These are phyloP conservation scores for Corythornis madagascariensis DNA, from an alignment of 2,113 vertebrate species.

Conservation along the genomic window DNA sequence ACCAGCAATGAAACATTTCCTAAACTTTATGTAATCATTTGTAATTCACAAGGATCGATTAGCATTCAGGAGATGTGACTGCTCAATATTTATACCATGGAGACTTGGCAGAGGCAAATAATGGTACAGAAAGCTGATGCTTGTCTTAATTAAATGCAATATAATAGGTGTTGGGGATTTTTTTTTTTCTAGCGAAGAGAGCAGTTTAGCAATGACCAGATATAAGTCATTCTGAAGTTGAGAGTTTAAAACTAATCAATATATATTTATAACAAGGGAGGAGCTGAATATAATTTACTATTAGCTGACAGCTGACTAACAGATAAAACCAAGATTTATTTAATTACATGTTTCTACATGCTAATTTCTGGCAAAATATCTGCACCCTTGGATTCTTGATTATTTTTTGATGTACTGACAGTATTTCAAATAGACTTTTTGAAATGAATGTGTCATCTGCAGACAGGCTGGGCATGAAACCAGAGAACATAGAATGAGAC, in stretches of 20 bases:
- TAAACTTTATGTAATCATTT: conserved; percentile 83
- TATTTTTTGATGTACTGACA: conserved; percentile 19
- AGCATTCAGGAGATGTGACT: conserved; percentile 75
- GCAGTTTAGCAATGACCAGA: conserved; percentile 77
- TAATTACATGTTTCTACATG: conserved; percentile 35
- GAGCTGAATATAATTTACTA: conserved; percentile 66
- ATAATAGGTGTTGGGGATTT: conserved; percentile 76
- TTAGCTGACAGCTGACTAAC: conserved; percentile 67
- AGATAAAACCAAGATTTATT: conserved; percentile 60
- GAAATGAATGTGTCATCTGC: background rate
- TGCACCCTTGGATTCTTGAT: background rate
- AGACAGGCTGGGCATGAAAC: background rate
- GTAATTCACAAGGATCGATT: conserved; percentile 84
- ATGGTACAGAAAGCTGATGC: conserved; percentile 79
- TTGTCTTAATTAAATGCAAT: conserved; percentile 87
- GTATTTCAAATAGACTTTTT: conserved; percentile 38
- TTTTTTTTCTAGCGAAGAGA: conserved; percentile 66
- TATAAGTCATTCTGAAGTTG: conserved; percentile 82
- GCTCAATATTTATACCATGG: conserved; percentile 85
- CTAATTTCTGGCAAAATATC: conserved; percentile 36
- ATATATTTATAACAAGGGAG: conserved; percentile 76
- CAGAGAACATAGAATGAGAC: background rate
- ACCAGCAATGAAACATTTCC: conserved; percentile 79
- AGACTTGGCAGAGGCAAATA: conserved; percentile 81
- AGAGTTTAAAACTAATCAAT: conserved; percentile 83